Percentiles rank a stretch among this genome's conserved stretches.
These are phyloP conservation scores for Cheilosia variabilis DNA, from an alignment of 2,888 invertebrate genomes.

Conservation along the genomic window DNA sequence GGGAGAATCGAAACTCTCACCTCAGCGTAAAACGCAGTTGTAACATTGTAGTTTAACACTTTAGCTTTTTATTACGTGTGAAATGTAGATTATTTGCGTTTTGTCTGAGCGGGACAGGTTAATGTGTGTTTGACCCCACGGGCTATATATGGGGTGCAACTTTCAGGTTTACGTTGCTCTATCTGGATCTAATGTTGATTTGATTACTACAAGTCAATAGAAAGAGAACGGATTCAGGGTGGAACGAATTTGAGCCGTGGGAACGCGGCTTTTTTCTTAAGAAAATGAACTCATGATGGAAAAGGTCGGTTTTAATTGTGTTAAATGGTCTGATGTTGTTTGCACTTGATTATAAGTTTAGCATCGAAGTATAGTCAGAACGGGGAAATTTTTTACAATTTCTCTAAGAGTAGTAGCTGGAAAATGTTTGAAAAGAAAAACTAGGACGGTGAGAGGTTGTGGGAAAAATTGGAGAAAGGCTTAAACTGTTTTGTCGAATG, in stretches of 20 bases:
- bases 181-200: slow-evolving; percentile 41
- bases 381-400: no score
- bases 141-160: neutral
- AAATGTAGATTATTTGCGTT: slow-evolving; percentile 57
- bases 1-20: slow-evolving; percentile 31
- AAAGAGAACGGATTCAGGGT: slow-evolving; percentile 35
- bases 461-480: no score
- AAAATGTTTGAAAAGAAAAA: no score
- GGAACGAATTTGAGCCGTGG: slow-evolving; percentile 36
- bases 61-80: slow-evolving; percentile 64
- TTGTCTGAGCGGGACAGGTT: slow-evolving; percentile 44
- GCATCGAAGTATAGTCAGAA: no score
- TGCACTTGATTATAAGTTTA: no score
- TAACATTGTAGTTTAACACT: slow-evolving; percentile 44
- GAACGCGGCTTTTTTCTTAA: no score
- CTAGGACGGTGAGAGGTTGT: no score
- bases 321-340: no score
- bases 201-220: slow-evolving; percentile 41
- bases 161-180: neutral
- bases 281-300: no score
- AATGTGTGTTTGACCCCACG: slow-evolving; percentile 1
- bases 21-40: slow-evolving; percentile 41
- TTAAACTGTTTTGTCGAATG: no score
- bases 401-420: no score
- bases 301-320: no score